Evolutionary conservation across 2,797 vertebrate genomes (phyloP).

Genomic region (Macropus fuliginosus): DNA sequence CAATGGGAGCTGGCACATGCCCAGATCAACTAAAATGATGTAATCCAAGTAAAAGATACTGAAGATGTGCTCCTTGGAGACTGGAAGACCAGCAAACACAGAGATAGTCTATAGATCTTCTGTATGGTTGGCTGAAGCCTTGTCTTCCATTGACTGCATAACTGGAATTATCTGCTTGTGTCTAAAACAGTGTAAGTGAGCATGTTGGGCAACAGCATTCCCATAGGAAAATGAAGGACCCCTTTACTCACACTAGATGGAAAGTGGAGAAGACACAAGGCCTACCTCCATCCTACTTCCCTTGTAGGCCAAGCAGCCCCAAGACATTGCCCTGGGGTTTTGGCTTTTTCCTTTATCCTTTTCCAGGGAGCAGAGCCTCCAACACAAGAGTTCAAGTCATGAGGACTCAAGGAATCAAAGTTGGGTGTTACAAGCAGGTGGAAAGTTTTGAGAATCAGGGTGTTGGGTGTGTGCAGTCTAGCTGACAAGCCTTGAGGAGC

Average conservation of each 20-base stretch:
- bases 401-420: background rate
- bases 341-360: background rate
- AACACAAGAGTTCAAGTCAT: background rate
- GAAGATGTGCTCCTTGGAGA: background rate
- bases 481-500: background rate
- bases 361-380: background rate
- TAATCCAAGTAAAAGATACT: background rate
- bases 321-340: background rate
- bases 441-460: background rate
- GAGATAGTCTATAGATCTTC: background rate
- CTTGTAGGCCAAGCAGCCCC: background rate
- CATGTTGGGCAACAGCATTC: background rate
- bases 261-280: background rate
- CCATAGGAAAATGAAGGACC: background rate
- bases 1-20: background rate
- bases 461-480: background rate
- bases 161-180: background rate
- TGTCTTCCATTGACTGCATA: background rate
- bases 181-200: background rate
- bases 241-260: background rate
- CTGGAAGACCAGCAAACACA: background rate
- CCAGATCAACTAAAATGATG: background rate
- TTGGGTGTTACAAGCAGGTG: background rate
- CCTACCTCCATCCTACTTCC: background rate
- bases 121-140: background rate